Base-by-base conservation (phyloP, 2,888 invertebrate genomes). In the Cryptophagus acutangulus region DNA sequence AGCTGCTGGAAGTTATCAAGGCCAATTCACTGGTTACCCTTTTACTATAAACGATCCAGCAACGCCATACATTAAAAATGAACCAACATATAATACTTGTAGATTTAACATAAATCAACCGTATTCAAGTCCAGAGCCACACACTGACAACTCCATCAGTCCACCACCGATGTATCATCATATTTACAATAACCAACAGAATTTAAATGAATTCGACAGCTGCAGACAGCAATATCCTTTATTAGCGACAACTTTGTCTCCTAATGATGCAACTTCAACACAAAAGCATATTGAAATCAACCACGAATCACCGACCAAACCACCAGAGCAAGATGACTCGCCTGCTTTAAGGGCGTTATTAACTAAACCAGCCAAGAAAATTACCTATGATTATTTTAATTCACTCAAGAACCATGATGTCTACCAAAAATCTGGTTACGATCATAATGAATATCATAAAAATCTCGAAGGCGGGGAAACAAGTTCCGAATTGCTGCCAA, bases 331-430 rank as follows among this genome's bases (percentile, higher is more conserved):
- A 43, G 53, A 72, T 2, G 74, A 75, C 55, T 75, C 74, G 10
- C 74, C 78, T 9, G 79, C 79, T 28, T 61, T 82, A 13, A 71
- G 81, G 49, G 77, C 80, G 1, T 59, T 81, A 36, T 65, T 82
- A 39, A 75, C 74, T 33, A 62, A 63, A 4, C 46, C 40, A 35
- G 52, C 52, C 41, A 40, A 69, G 65, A 61, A 71, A 63, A 49
- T 52, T 52, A 25, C 58, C 57, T 49, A 62, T 66, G 51, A 59
- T 62, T 63, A 70, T 62, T 37, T 20, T 6, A 41, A 51, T 42
- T 45, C 55, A 28, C 46, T 49, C 17, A 52, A 54, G 25, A 47
- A 40, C 17, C 65, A 43, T 33, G 45, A 33, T 15, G 40, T 36
- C 14, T 54, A 64, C 49, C 46, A 59, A 66, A 59, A 46, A 16